Conservation (phyloP, 2,113 vertebrate genomes). For the Danio rerio region DNA sequence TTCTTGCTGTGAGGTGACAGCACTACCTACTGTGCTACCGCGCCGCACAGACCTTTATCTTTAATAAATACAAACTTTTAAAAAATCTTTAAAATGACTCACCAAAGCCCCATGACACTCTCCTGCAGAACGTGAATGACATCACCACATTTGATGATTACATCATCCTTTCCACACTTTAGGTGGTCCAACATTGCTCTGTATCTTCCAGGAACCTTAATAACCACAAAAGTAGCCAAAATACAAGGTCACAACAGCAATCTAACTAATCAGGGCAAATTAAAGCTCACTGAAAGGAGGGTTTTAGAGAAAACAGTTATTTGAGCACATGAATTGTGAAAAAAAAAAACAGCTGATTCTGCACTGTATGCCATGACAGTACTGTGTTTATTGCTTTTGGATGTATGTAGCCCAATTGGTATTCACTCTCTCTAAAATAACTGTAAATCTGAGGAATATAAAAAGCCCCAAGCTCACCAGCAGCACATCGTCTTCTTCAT, state of each 20-base stretch:
- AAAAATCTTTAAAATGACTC: slow-evolving; percentile 60
- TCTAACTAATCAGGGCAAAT: no score
- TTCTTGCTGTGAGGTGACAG: no score
- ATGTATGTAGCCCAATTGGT: no score
- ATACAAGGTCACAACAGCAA: not conserved
- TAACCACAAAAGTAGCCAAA: not conserved
- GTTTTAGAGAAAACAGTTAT: no score
- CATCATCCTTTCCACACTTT: slow-evolving; percentile 83
- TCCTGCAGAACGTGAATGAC: slow-evolving; percentile 84
- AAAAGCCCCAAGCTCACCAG: slow-evolving; percentile 76
- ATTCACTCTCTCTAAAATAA: not conserved
- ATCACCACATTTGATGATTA: slow-evolving; percentile 87
- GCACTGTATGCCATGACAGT: no score
- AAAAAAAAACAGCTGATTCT: no score
- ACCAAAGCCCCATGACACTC: slow-evolving; percentile 84
- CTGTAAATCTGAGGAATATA: not conserved
- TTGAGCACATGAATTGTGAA: no score
- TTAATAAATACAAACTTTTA: not conserved
- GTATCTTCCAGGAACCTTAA: slow-evolving; percentile 85
- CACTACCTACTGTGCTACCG: no score
- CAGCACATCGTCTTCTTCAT: slow-evolving; percentile 83
- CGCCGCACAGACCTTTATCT: no score
- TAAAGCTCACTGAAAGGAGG: no score
- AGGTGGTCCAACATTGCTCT: slow-evolving; percentile 83
- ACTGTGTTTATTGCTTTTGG: no score